Percentiles rank a stretch among this genome's conserved stretches.
Evolutionary conservation across 2,113 vertebrate genomes (phyloP).

Genomic region (Crypturellus undulatus): DNA sequence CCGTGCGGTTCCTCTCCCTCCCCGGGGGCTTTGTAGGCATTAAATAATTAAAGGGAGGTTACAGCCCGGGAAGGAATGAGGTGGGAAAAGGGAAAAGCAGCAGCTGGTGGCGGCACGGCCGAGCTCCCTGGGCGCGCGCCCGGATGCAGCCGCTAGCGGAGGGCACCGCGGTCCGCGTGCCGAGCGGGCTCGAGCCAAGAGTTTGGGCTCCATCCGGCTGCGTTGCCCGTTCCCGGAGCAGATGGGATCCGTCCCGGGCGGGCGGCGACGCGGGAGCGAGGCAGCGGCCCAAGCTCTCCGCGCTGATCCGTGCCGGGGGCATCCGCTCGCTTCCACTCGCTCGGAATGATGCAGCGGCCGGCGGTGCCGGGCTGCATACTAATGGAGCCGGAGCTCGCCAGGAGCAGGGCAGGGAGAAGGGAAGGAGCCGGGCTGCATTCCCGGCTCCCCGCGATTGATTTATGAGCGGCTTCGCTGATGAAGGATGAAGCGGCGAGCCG

Average conservation of each 20-base stretch:
- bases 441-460: slow-evolving; percentile 77
- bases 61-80: background rate
- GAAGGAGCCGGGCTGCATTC: slow-evolving; percentile 71
- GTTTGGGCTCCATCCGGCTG: no score
- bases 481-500: slow-evolving; percentile 74
- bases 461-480: slow-evolving; percentile 76
- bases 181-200: background rate
- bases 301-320: slow-evolving; percentile 42
- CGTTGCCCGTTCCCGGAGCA: no score
- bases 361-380: slow-evolving; percentile 59
- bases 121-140: background rate
- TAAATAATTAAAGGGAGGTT: slow-evolving; percentile 63
- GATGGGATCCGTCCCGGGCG: background rate
- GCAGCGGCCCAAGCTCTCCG: background rate
- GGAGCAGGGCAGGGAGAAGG: slow-evolving; percentile 39
- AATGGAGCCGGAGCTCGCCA: slow-evolving; percentile 50
- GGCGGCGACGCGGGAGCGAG: background rate
- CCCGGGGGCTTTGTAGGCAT: slow-evolving; percentile 50
- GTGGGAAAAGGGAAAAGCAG: background rate
- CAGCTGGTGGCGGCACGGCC: background rate
- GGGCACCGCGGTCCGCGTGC: fast-evolving
- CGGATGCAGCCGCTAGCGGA: fast-evolving
- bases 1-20: slow-evolving; percentile 36
- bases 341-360: slow-evolving; percentile 37
- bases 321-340: slow-evolving; percentile 6